Conservation (phyloP, 1,140 invertebrate species). For the Asobara japonica region DNA sequence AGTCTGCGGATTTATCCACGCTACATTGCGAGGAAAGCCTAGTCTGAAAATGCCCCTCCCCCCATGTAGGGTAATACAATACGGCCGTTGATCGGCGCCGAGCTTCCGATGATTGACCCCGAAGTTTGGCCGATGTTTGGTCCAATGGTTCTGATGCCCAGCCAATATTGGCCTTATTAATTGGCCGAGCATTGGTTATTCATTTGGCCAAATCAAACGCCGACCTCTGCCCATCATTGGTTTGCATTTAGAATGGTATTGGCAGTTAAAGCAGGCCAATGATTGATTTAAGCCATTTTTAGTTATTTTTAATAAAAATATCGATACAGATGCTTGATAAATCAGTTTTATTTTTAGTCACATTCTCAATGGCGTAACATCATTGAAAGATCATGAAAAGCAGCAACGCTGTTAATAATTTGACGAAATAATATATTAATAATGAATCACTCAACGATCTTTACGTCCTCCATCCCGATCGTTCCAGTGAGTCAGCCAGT, state of each 20-base stretch:
- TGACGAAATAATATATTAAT: neutral
- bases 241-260: too few relatives aligned
- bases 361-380: too few relatives aligned
- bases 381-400: too few relatives aligned
- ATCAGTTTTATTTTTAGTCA: too few relatives aligned
- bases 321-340: too few relatives aligned
- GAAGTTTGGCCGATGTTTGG: neutral
- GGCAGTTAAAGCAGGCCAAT: neutral
- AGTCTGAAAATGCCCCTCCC: too few relatives aligned
- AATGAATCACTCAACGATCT: neutral
- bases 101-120: too few relatives aligned
- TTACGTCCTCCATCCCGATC: neutral
- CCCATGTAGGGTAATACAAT: too few relatives aligned
- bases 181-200: neutral
- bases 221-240: too few relatives aligned
- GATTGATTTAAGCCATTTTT: neutral
- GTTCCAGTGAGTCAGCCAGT: neutral
- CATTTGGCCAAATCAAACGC: neutral
- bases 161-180: neutral
- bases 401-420: neutral
- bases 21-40: neutral
- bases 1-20: neutral
- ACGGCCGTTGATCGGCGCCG: too few relatives aligned
- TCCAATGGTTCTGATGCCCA: neutral
- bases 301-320: too few relatives aligned